Percentiles rank a stretch among this genome's conserved stretches.
phyloP scores from a whole-genome alignment of 2,888 invertebrate genomes.

The Tyria jacobaeae region DNA sequence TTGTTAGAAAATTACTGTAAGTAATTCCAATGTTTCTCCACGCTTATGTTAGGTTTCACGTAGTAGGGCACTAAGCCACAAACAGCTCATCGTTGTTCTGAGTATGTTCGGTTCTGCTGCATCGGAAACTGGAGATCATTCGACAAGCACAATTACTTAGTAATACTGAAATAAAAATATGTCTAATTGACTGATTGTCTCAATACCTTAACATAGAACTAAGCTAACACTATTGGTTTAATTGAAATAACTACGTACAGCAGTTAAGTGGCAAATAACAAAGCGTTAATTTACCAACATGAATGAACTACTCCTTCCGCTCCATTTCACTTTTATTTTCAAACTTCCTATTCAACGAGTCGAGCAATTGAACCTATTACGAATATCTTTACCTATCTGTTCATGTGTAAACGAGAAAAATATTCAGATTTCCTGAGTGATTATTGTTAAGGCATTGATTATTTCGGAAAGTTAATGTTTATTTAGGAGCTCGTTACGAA shows the following conservation, averaged over 20 bases:
- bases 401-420: slow-evolving; percentile 68
- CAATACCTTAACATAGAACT: neutral
- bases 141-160: too few species aligned
- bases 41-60: too few species aligned
- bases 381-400: slow-evolving; percentile 71
- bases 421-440: slow-evolving; percentile 53
- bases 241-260: slow-evolving; percentile 33
- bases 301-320: slow-evolving; percentile 76
- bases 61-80: too few species aligned
- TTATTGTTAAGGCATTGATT: slow-evolving; percentile 44
- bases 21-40: too few species aligned
- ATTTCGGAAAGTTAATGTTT: slow-evolving; percentile 32
- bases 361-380: slow-evolving; percentile 77
- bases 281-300: slow-evolving; percentile 72
- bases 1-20: neutral
- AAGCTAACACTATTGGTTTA: slow-evolving; percentile 13
- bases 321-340: slow-evolving; percentile 79
- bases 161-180: too few species aligned
- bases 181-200: too few species aligned
- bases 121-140: too few species aligned
- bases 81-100: too few species aligned
- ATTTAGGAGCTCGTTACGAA: slow-evolving; percentile 21
- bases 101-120: too few species aligned
- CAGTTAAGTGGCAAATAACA: slow-evolving; percentile 52
- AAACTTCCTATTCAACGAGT: slow-evolving; percentile 77